These are phyloP conservation scores for Takifugu rubripes DNA, from an alignment of 2,797 vertebrate species.

Conservation along the genomic window DNA sequence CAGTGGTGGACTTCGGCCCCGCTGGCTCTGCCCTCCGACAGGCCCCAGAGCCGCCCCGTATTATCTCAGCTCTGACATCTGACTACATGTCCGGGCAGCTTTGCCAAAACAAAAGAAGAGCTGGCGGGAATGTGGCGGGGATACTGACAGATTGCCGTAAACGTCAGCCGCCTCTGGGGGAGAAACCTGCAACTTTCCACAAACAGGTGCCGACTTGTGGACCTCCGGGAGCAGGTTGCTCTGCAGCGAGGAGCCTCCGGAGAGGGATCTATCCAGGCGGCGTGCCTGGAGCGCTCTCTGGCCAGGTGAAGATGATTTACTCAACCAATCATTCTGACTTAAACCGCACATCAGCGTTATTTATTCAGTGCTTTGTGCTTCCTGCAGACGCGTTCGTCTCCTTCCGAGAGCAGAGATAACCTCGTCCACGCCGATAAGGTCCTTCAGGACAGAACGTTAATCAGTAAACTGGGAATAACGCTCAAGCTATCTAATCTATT, in stretches of 20 bases:
- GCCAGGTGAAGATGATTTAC: background rate
- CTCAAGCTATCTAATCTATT: too few species aligned
- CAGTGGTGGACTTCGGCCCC: slow-evolving; percentile 41
- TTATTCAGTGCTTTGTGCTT: too few species aligned
- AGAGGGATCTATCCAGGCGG: slow-evolving; percentile 43
- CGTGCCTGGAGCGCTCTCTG: slow-evolving; percentile 12
- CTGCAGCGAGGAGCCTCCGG: slow-evolving; percentile 34
- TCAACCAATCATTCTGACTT: too few species aligned
- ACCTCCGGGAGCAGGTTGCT: slow-evolving; percentile 10
- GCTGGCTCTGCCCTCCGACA: slow-evolving; percentile 45
- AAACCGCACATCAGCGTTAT: too few species aligned
- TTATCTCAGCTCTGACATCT: slow-evolving; percentile 61
- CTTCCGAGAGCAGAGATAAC: too few species aligned
- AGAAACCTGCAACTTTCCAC: slow-evolving; percentile 46
- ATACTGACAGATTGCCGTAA: slow-evolving; percentile 33
- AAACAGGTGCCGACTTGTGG: slow-evolving; percentile 39
- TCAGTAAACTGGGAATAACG: too few species aligned
- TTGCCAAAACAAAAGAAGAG: slow-evolving; percentile 62
- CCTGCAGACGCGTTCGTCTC: too few species aligned
- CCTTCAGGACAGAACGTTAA: too few species aligned
- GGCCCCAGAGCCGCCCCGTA: slow-evolving; percentile 39
- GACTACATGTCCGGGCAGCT: slow-evolving; percentile 38
- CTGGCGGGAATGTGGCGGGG: slow-evolving; percentile 40
- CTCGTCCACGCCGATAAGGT: too few species aligned
- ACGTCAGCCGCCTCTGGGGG: slow-evolving; percentile 38